These are phyloP conservation scores for Regulus satrapa DNA, from an alignment of 2,113 vertebrate species.

Conservation along the genomic window DNA sequence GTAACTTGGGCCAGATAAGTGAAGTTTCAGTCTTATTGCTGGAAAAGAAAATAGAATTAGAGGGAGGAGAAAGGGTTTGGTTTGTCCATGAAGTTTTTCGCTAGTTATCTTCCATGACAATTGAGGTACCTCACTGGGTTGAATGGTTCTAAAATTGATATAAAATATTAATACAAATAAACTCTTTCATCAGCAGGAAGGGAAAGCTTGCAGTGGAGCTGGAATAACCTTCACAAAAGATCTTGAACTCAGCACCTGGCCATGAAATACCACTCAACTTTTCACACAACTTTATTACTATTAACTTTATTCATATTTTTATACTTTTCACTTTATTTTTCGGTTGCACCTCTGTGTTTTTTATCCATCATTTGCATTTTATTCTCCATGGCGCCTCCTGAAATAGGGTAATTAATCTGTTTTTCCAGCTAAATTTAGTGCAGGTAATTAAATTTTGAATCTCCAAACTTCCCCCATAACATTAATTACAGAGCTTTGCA, in stretches of 20 bases:
- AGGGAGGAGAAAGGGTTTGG: accelerated
- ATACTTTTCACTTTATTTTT: too few species aligned
- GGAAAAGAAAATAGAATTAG: background rate
- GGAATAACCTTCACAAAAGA: background rate
- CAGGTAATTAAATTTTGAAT: background rate
- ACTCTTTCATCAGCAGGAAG: background rate
- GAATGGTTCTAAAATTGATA: background rate
- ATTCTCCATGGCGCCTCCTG: background rate
- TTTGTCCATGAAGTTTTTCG: background rate
- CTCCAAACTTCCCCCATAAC: background rate
- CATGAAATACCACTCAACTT: background rate
- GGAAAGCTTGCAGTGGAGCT: background rate
- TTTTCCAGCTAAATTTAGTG: background rate
- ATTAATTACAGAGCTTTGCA: background rate
- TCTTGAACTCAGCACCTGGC: background rate
- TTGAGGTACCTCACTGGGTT: background rate
- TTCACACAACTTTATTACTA: too few species aligned
- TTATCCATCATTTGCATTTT: background rate
- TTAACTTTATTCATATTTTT: too few species aligned
- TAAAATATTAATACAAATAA: background rate
- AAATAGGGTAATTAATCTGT: background rate
- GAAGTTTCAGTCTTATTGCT: background rate
- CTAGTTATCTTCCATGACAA: background rate
- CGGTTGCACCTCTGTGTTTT: background rate
- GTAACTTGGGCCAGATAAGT: background rate